A percentile compares a stretch with the other conserved stretches of the same genome.
Evolutionary conservation across 2,797 vertebrate species (phyloP).

Genomic region (Tenualosa thibaudeaui): DNA sequence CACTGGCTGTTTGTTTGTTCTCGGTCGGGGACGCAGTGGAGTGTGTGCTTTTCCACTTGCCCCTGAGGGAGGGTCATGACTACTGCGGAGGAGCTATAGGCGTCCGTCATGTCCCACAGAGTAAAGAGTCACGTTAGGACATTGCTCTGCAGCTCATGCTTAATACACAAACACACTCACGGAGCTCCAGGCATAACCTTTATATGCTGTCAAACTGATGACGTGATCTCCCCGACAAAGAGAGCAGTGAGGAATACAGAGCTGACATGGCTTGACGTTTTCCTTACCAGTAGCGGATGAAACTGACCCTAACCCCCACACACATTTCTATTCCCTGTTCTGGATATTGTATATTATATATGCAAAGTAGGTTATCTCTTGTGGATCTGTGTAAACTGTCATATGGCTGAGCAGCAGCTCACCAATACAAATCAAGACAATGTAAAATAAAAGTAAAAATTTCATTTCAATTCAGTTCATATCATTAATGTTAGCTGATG

Average conservation of each 20-base stretch:
- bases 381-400: not conserved
- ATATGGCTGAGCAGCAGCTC: not conserved
- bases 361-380: not conserved
- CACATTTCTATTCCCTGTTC: not conserved
- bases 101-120: not conserved
- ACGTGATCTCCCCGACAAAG: not conserved
- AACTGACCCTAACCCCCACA: not conserved
- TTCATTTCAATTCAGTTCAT: too few species aligned
- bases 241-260: not conserved
- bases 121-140: not conserved
- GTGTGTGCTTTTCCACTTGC: not conserved
- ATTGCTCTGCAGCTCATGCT: too few species aligned
- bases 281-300: not conserved
- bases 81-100: not conserved
- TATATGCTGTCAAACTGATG: not conserved
- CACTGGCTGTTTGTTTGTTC: not conserved
- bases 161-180: not conserved
- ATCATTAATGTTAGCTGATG: too few species aligned
- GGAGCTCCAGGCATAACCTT: not conserved
- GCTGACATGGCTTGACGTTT: not conserved
- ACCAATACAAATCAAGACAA: not conserved
- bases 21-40: not conserved
- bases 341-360: not conserved
- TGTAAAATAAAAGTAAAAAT: not conserved
- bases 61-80: conserved; percentile 19